Percentiles rank a stretch among this genome's conserved stretches.
phyloP scores from a whole-genome alignment of 1,140 invertebrate genomes.

The Melanaphis sacchari region DNA sequence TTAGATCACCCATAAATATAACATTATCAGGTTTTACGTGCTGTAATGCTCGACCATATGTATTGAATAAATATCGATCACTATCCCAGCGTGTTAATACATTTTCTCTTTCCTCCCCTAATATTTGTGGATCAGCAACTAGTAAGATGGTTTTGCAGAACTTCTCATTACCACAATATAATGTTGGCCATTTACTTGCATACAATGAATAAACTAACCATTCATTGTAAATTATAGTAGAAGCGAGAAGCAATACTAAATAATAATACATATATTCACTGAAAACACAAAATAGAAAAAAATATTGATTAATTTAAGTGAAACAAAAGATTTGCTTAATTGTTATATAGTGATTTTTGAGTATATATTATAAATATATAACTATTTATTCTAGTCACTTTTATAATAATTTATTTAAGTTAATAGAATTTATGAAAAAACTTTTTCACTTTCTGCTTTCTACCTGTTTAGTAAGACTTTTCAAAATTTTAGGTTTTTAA shows the following conservation, averaged over 20 bases:
- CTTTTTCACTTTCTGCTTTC: neutral
- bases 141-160: conserved; percentile 69
- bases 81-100: conserved; percentile 77
- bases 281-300: neutral
- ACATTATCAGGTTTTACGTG: conserved; percentile 85
- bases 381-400: neutral
- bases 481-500: neutral
- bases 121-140: conserved; percentile 91
- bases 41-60: conserved; percentile 75
- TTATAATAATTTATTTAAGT: neutral
- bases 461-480: neutral
- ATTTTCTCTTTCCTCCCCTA: conserved; percentile 77
- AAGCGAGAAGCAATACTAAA: neutral
- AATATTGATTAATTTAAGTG: neutral
- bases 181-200: conserved; percentile 60
- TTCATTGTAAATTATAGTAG: conserved; percentile 58
- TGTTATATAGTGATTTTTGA: neutral
- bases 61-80: conserved; percentile 83
- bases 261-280: conserved; percentile 35
- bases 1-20: conserved; percentile 88
- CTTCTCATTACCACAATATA: conserved; percentile 59
- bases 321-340: neutral
- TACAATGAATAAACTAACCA: conserved; percentile 58
- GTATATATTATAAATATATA: neutral
- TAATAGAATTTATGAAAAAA: neutral